phyloP scores from a whole-genome alignment of 2,113 vertebrate genomes.

The Campylomormyrus tamandua region DNA sequence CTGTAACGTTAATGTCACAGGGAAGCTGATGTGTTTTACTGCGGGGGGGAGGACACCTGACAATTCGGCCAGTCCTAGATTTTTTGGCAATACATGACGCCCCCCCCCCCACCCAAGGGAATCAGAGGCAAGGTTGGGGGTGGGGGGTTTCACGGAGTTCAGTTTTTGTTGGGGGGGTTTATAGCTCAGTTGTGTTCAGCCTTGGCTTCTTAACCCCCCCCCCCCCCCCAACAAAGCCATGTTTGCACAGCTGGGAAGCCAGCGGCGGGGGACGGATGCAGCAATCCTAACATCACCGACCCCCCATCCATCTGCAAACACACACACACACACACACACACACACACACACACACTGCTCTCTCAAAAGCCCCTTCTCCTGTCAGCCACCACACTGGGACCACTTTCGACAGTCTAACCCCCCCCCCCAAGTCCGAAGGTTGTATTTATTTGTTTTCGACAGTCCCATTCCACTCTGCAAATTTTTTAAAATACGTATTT shows the following conservation, averaged over 20 bases:
- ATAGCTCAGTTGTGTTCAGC: constrained; percentile 71
- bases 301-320: constrained; percentile 2
- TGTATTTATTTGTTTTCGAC: constrained; percentile 12
- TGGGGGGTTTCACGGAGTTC: constrained; percentile 48
- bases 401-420: constrained; percentile 57
- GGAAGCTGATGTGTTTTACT: neutral
- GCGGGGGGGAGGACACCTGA: neutral
- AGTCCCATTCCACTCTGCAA: neutral
- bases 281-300: constrained; percentile 57
- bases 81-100: neutral
- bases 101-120: neutral
- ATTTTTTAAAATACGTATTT: neutral
- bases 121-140: neutral
- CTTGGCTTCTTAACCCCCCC: constrained; percentile 80
- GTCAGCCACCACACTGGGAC: constrained; percentile 39
- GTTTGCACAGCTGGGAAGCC: constrained; percentile 91
- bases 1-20: neutral
- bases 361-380: neutral
- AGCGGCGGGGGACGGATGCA: constrained; percentile 70
- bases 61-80: neutral
- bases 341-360: neutral
- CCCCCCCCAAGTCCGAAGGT: constrained; percentile 47
- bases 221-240: constrained; percentile 81
- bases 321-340: neutral
- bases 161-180: constrained; percentile 69